Evolutionary conservation across 2,888 invertebrate species (phyloP), one percentile per base, ranked within the genome.

Genomic region (Athalia cordata): DNA sequence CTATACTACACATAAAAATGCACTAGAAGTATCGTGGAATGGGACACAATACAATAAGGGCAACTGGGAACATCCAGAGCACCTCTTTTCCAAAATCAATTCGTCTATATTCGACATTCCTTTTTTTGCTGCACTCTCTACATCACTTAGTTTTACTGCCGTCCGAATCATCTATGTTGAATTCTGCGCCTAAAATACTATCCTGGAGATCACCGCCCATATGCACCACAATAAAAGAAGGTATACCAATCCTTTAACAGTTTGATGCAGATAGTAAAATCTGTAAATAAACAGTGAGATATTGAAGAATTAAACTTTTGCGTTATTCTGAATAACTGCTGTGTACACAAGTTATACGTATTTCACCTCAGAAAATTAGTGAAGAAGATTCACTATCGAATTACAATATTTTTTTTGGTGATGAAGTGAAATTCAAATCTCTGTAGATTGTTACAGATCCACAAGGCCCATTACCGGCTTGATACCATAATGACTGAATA

Each of bases 221-320:
- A 91, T 59, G 3, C 86, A 81, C 85, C 92, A 92, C 2, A 91
- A 67, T 0, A 89, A 83, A 72, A 91, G 85, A 55, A 86, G 78
- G 66, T 85, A 83, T 88, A 91, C 90, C 82, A 92, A 70, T 3
- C 89, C 81, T 83, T 90, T 90, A 67, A 91, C 86, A 87, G 91
- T 85, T 89, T 92, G 91, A 82, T 93, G 92, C 0, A 93, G 87
- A 90, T 91, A 92, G 88, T 91, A 92, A 77, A 93, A 90, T 83
- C 93, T 93, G 91, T 7, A 92, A 92, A 76, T 77, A 77, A 87
- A 85, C 81, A 79, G 13, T 43, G 67, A 49, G 6, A 11, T 67
- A 61, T 65, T 65, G 6, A n/a, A 55, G 55, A 3, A 70, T 70
- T 70, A 70, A 13, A 43, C 50, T 15, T n/a, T 8, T n/a, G 47